phyloP scores from a whole-genome alignment of 2,888 invertebrate species.

The Parthenolecanium corni region DNA sequence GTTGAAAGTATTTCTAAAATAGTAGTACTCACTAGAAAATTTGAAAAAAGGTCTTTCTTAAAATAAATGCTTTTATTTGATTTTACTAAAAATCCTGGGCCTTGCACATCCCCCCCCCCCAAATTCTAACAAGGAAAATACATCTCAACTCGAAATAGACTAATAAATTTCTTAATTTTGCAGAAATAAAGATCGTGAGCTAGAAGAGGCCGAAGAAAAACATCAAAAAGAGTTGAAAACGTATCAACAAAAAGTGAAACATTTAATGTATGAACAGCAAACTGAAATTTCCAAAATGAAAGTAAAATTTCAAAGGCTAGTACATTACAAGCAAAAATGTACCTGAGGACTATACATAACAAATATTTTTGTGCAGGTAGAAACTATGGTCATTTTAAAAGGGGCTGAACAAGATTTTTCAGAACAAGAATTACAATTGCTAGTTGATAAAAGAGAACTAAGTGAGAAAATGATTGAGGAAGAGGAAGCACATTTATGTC shows the following conservation, averaged over 20 bases:
- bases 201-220: slow-evolving; percentile 74
- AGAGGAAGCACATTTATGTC: slow-evolving; percentile 57
- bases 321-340: not conserved
- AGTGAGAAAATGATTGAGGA: slow-evolving; percentile 57
- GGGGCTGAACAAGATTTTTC: slow-evolving; percentile 71
- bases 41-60: too few relatives aligned
- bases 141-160: too few relatives aligned
- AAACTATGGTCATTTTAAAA: slow-evolving; percentile 68
- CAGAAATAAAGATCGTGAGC: slow-evolving; percentile 69
- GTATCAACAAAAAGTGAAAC: slow-evolving; percentile 85
- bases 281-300: slow-evolving; percentile 70
- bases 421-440: slow-evolving; percentile 60
- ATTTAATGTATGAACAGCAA: slow-evolving; percentile 82
- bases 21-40: too few relatives aligned
- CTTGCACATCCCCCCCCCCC: too few relatives aligned
- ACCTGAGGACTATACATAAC: not conserved
- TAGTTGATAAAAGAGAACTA: slow-evolving; percentile 59
- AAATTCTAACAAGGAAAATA: too few relatives aligned
- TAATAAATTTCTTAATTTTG: too few relatives aligned
- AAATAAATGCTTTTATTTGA: too few relatives aligned
- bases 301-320: slow-evolving; percentile 33
- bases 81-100: too few relatives aligned
- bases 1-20: too few relatives aligned
- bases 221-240: slow-evolving; percentile 79
- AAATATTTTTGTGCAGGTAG: slow-evolving; percentile 44